Base-by-base conservation (phyloP, 2,888 invertebrate genomes). In the Macropis europaea region DNA sequence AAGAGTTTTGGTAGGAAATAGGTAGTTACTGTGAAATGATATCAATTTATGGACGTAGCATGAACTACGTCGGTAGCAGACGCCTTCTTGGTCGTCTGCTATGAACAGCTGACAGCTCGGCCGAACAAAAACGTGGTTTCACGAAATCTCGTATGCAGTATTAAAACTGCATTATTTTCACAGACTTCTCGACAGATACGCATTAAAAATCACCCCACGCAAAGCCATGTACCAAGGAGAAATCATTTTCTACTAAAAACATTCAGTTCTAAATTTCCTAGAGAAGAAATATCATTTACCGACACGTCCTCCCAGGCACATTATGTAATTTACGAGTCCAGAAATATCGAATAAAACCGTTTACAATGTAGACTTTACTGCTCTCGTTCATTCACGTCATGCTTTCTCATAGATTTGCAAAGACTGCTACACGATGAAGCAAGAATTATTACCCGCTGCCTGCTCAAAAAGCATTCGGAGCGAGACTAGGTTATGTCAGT, bases 61-160 rank as follows among this genome's bases (percentile, higher is more conserved):
- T 40, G 72, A 60, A 17, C 26, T 47, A 38, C 45, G 47, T 45
- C 67, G 6, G 56, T 70, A 79, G 82, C 78, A 78, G 82, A 83
- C 77, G 72, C 68, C 81, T 61, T 64, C 69, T 71, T 56, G 64
- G 67, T 72, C 86, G 85, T 86, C 85, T 86, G 85, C 86, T 85
- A 72, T 61, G 60, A 83, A 76, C 83, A 82, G 82, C 84, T 83
- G 85, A 84, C 74, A 69, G 13, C 47, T 56, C 43, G 6, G 17
- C 26, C 40, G 59, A 24, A 60, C 24, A 50, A 53, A 70, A 64
- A 34, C 74, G 42, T 52, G 42, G 19, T 54, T 54, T 19, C 13
- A 26, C 19, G 28, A 59, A n/a, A 54, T 42, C 22, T 53, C 9
- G 1, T 13, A 32, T 5, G 7, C 1, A 7, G 40, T 36, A 40